Conservation (phyloP, 1,140 invertebrate species). For the Bathynomus jamesi region DNA sequence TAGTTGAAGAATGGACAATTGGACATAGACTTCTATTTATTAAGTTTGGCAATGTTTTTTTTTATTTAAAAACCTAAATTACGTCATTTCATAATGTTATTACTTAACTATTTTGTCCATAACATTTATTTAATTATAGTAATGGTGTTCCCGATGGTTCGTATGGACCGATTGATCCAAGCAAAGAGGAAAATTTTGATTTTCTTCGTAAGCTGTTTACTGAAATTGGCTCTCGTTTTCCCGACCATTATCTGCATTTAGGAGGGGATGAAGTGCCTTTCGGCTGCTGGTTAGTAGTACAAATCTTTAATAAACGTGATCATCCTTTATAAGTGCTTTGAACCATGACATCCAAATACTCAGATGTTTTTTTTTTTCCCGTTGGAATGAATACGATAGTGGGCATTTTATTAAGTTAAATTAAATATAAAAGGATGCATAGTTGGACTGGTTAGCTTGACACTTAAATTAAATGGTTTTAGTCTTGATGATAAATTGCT, state of each 20-base stretch:
- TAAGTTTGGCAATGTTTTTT: neutral
- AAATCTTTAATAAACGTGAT: neutral
- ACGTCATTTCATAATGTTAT: neutral
- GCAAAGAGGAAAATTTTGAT: conserved; percentile 53
- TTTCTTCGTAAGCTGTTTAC: conserved; percentile 60
- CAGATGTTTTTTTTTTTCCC: neutral
- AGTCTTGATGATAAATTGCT: neutral
- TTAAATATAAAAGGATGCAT: neutral
- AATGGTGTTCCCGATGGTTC: conserved; percentile 49
- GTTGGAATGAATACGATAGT: neutral
- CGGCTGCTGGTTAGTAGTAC: conserved; percentile 64
- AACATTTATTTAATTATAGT: neutral
- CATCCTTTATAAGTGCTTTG: neutral
- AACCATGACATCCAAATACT: neutral
- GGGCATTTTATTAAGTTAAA: neutral
- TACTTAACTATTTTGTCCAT: neutral
- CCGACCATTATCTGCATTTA: conserved; percentile 70
- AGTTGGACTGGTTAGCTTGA: neutral
- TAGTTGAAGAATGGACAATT: neutral
- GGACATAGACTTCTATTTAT: neutral
- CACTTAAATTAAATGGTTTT: neutral
- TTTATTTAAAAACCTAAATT: neutral
- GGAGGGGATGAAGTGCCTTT: conserved; percentile 87
- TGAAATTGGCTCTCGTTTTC: conserved; percentile 62
- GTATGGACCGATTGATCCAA: conserved; percentile 71